Evolutionary conservation across 2,888 invertebrate genomes (phyloP).

Genomic region (Cybosia mesomella): DNA sequence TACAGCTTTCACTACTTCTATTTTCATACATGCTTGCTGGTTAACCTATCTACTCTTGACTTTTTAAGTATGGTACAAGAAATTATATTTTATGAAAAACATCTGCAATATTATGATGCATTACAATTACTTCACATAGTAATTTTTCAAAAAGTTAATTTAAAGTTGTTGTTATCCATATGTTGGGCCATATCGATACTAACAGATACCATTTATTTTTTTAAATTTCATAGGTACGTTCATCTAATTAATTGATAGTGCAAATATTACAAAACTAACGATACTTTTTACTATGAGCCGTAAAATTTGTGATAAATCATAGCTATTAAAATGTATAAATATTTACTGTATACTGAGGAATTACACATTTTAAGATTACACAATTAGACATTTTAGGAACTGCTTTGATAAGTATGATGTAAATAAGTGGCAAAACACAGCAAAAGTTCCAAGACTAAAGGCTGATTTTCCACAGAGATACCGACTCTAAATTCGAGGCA

Average conservation of each 20-base stretch:
- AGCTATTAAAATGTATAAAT: slow-evolving; percentile 4
- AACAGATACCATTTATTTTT: too few relatives aligned
- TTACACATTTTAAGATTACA: neutral
- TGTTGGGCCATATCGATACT: neutral
- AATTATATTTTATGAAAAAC: too few relatives aligned
- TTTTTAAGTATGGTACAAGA: too few relatives aligned
- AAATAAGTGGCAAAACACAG: neutral
- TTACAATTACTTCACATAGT: too few relatives aligned
- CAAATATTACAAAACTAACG: neutral
- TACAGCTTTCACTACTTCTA: neutral
- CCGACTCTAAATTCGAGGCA: too few relatives aligned
- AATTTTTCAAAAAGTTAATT: neutral
- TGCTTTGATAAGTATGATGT: neutral
- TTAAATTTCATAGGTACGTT: too few relatives aligned
- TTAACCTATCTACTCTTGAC: too few relatives aligned
- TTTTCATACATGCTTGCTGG: too few relatives aligned
- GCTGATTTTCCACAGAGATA: too few relatives aligned
- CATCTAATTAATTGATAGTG: neutral
- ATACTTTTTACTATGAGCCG: neutral
- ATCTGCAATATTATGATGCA: too few relatives aligned
- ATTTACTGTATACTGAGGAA: neutral
- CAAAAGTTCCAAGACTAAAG: neutral
- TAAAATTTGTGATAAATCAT: neutral
- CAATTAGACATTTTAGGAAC: neutral
- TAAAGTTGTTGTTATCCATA: neutral